These are phyloP conservation scores for Xiphias gladius DNA, from an alignment of 2,113 vertebrate genomes.

Conservation along the genomic window DNA sequence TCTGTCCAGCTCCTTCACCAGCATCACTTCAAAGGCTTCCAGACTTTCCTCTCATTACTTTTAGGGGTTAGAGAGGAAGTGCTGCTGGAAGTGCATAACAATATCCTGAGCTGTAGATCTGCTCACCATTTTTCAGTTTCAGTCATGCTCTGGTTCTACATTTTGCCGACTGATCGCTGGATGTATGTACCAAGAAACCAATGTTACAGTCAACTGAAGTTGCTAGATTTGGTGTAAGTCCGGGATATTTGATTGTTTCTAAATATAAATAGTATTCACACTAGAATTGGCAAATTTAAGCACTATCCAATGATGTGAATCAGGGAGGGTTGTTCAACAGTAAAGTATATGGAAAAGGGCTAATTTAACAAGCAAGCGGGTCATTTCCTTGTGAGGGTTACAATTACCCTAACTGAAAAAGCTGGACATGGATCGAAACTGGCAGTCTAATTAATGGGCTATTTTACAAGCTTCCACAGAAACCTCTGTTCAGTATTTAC, in stretches of 20 bases:
- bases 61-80: constrained; percentile 31
- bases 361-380: constrained; percentile 67
- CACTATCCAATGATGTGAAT: constrained; percentile 52
- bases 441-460: constrained; percentile 76
- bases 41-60: constrained; percentile 15
- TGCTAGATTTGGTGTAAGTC: not conserved
- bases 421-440: constrained; percentile 76
- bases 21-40: constrained; percentile 63
- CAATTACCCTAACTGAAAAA: constrained; percentile 77
- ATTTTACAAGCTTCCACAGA: constrained; percentile 62
- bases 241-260: constrained; percentile 15
- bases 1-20: constrained; percentile 21
- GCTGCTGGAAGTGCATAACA: constrained; percentile 26
- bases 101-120: constrained; percentile 34
- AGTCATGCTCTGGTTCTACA: not conserved
- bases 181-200: not conserved
- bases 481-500: constrained; percentile 53
- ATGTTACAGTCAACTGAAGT: constrained; percentile 15
- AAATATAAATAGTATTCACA: constrained; percentile 43
- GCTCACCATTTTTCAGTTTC: not conserved
- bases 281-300: constrained; percentile 34
- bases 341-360: constrained; percentile 58
- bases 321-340: constrained; percentile 38
- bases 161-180: not conserved
- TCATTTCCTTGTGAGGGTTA: constrained; percentile 61